Evolutionary conservation across 2,797 vertebrate genomes (phyloP).

Genomic region (Lagorchestes hirsutus): DNA sequence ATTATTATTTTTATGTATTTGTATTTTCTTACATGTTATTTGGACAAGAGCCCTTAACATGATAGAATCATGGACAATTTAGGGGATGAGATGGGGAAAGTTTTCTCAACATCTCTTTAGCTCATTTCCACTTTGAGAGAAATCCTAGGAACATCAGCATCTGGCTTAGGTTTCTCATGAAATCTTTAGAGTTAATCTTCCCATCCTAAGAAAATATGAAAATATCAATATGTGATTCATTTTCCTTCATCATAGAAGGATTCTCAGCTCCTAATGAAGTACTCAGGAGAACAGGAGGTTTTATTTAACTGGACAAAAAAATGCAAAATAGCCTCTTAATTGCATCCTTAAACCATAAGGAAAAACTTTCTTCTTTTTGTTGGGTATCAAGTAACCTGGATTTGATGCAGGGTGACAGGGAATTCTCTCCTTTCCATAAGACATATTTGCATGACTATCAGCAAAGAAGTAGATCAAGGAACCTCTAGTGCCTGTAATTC

Average conservation of each 20-base stretch:
- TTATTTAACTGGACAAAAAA: background rate
- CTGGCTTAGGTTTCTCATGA: background rate
- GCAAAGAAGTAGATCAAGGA: background rate
- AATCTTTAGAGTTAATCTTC: background rate
- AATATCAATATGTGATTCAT: background rate
- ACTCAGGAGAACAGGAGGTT: background rate
- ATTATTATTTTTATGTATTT: background rate
- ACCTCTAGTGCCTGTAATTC: background rate
- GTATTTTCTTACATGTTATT: background rate
- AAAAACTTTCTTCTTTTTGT: background rate
- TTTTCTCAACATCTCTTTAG: background rate
- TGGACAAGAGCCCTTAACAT: background rate
- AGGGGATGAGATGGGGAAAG: background rate
- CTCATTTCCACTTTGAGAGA: background rate
- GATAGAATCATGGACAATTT: background rate
- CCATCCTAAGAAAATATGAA: background rate
- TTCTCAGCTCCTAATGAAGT: background rate
- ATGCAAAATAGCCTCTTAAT: background rate
- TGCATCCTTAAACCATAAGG: background rate
- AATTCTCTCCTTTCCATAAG: background rate
- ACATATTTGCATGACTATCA: background rate
- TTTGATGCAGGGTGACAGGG: background rate
- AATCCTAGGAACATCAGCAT: background rate
- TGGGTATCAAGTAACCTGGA: background rate
- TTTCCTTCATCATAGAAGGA: background rate